Percentiles rank a stretch among this genome's conserved stretches.
Evolutionary conservation across 2,888 invertebrate genomes (phyloP).

Genomic region (Plebejus melissa): DNA sequence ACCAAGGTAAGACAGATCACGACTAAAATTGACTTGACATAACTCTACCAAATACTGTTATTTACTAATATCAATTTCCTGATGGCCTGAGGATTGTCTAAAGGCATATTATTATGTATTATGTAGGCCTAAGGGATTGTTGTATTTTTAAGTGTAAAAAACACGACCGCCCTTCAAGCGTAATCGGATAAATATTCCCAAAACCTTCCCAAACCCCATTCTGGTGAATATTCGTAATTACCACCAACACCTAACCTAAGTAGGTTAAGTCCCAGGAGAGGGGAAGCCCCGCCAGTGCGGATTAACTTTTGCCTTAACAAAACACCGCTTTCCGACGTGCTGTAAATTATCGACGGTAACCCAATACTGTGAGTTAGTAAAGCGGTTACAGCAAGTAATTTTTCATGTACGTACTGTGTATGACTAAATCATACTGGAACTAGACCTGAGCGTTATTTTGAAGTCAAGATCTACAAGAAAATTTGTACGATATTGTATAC

Average conservation of each 20-base stretch:
- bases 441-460: too few relatives aligned
- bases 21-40: too few relatives aligned
- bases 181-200: neutral
- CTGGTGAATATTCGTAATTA: slow-evolving; percentile 1
- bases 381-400: neutral
- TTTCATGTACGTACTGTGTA: neutral
- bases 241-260: slow-evolving; percentile 3
- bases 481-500: too few relatives aligned
- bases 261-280: slow-evolving; percentile 24
- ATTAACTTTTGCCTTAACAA: slow-evolving; percentile 11
- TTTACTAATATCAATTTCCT: too few relatives aligned
- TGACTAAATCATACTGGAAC: too few relatives aligned
- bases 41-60: too few relatives aligned
- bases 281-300: slow-evolving; percentile 19
- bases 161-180: neutral
- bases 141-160: neutral
- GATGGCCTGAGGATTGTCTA: too few relatives aligned
- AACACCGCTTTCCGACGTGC: neutral
- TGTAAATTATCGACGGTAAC: neutral
- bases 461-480: too few relatives aligned
- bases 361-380: neutral
- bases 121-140: too few relatives aligned
- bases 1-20: too few relatives aligned
- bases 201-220: neutral
- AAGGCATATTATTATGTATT: too few relatives aligned